These are phyloP conservation scores for Cantharis flavilabris DNA, from an alignment of 2,888 invertebrate genomes.

Conservation along the genomic window DNA sequence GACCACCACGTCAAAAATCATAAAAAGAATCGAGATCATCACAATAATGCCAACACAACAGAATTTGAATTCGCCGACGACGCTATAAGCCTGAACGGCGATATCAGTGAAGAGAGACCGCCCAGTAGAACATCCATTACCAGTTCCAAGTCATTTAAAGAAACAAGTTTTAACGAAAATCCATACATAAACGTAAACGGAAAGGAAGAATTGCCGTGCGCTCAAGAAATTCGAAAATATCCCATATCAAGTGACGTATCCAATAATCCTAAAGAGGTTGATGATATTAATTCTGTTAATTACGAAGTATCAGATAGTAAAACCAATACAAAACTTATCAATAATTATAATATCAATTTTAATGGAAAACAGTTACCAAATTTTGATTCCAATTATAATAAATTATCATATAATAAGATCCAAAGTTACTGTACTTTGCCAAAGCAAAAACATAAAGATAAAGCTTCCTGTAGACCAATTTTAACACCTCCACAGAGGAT, in stretches of 20 bases:
- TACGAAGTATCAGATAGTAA: not conserved
- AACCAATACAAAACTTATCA: conserved; percentile 20
- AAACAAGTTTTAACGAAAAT: conserved; percentile 42
- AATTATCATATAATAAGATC: conserved; percentile 47
- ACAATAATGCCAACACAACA: conserved; percentile 40
- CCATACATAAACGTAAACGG: conserved; percentile 66
- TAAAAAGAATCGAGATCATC: conserved; percentile 36
- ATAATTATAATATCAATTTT: conserved; percentile 22
- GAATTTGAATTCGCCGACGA: conserved; percentile 56
- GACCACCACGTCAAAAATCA: conserved; percentile 43
- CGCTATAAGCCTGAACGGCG: conserved; percentile 52
- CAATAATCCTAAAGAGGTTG: conserved; percentile 10
- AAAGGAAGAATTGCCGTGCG: conserved; percentile 71
- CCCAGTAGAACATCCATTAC: conserved; percentile 47
- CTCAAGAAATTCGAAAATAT: conserved; percentile 52
- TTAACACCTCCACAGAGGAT: conserved; percentile 72
- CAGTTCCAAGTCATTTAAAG: conserved; percentile 47
- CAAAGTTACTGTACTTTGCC: conserved; percentile 63
- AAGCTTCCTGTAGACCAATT: conserved; percentile 46
- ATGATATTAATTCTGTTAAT: not conserved
- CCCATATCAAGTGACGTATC: conserved; percentile 34
- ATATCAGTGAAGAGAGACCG: conserved; percentile 46
- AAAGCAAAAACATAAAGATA: conserved; percentile 43
- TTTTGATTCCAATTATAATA: conserved; percentile 53
- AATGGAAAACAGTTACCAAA: conserved; percentile 29